Evolutionary conservation across 2,797 vertebrate species (phyloP).

Genomic region (Schizopygopsis pylzovi): DNA sequence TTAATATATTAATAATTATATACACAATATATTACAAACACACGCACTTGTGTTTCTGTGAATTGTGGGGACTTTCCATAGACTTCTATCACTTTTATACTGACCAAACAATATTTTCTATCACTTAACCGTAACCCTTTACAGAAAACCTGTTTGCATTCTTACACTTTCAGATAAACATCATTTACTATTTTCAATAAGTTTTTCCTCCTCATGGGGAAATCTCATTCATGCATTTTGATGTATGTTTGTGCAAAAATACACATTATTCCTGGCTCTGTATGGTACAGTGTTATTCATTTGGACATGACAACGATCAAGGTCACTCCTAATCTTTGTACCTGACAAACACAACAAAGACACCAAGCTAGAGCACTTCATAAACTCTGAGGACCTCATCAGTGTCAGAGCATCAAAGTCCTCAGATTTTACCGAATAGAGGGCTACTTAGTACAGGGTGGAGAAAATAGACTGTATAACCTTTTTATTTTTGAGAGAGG

Average conservation of each 20-base stretch:
- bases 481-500: constrained; percentile 49
- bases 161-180: too few species aligned
- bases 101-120: too few species aligned
- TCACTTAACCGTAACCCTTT: too few species aligned
- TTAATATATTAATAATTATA: not conserved
- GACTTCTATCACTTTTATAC: too few species aligned
- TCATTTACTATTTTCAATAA: too few species aligned
- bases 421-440: constrained; percentile 38
- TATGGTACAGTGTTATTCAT: not conserved
- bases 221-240: not conserved
- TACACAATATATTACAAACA: not conserved
- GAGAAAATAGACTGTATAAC: constrained; percentile 37
- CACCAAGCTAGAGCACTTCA: constrained; percentile 19
- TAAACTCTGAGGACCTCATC: constrained; percentile 39
- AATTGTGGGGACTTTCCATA: too few species aligned
- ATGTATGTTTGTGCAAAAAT: not conserved
- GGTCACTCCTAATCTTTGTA: constrained; percentile 4
- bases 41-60: not conserved
- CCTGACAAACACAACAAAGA: constrained; percentile 8
- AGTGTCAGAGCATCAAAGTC: constrained; percentile 46
- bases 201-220: too few species aligned
- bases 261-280: not conserved
- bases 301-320: not conserved
- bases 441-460: constrained; percentile 33
- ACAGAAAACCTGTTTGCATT: too few species aligned